A percentile compares a stretch with the other conserved stretches of the same genome.
These are phyloP conservation scores for Patiria pectinifera DNA, from an alignment of 53 echinoderm and acorn worm species.

Conservation along the genomic window DNA sequence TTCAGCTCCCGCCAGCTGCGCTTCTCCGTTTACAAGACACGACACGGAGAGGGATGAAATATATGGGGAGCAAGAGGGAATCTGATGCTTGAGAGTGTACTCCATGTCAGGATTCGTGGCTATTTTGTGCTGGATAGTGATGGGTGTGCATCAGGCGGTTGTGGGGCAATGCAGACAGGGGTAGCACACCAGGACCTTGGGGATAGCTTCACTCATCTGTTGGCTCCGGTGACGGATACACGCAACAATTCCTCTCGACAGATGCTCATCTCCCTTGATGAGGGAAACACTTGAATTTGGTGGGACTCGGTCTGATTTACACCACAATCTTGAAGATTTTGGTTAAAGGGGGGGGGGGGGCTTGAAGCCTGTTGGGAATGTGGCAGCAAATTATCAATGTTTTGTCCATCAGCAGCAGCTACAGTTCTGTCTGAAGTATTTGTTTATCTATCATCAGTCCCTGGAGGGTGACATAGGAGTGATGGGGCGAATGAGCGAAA, in stretches of 20 bases:
- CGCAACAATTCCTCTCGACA: background rate
- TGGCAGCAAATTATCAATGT: background rate
- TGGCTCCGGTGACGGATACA: slow-evolving; percentile 19
- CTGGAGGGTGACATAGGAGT: background rate
- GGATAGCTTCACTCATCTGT: slow-evolving; percentile 26
- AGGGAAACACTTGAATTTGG: slow-evolving; percentile 1
- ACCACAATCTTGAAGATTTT: background rate
- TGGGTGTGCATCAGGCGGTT: background rate
- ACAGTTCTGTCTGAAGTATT: background rate
- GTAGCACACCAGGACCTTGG: background rate
- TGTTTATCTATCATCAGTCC: background rate
- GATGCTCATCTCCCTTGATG: slow-evolving; percentile 4
- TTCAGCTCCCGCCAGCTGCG: slow-evolving; percentile 1
- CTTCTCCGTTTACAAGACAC: background rate
- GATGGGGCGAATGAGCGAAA: background rate
- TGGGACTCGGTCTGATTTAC: background rate
- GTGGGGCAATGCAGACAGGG: background rate
- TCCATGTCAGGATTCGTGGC: background rate
- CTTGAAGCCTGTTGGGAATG: background rate
- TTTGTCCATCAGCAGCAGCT: background rate
- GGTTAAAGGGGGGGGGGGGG: background rate
- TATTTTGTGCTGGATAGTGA: background rate
- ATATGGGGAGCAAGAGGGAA: background rate
- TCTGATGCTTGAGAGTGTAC: slow-evolving; percentile 24
- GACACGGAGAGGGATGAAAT: background rate